Evolutionary conservation across 2,797 vertebrate species (phyloP), one percentile per base, ranked within the genome.

Genomic region (Spheniscus humboldti): DNA sequence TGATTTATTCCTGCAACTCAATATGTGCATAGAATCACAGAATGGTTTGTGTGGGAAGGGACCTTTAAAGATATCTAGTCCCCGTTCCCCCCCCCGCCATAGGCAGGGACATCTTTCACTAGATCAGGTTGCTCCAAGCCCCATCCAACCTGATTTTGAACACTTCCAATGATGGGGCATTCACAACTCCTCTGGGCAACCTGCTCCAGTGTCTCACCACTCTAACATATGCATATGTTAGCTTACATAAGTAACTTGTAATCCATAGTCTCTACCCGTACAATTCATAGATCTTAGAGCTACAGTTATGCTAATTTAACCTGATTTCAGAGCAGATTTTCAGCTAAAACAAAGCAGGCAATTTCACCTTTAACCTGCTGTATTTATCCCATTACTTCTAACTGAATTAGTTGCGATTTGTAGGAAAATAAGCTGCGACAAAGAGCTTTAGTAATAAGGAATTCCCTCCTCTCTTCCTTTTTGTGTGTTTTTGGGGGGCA

Each of bases 191-290:
- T 17, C 4, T 7, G 15, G 23, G 57, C 4, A 69, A 17, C 11
- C 19, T 17, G 3, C 19, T 4, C 50, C 68, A 80, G 22, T 3
- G 56, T 0, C 78, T 56, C 41, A 37, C 3, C 43, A 31, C 11
- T 3, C 57, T 64, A 27, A 68, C 31, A 48, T 4, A 56, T 2
- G 3, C 12, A 2, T 19, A 23, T 18, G 24, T 57, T 7, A 68
- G 23, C 20, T 60, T 31, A 37, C 7, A 45, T 1, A 35, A 33
- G 41, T 45, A 55, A 89, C 5, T 6, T 4, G 17, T 4, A 59
- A 74, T 41, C 28, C 64, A 37, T 19, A 37, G n/a, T 31, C 43
- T 80, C 33, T 41, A 53, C 5, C 12, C 0, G 0, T 22, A 47
- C 13, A 56, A 41, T 48, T 75, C 52, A 63, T 14, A 88, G 33